Base-by-base conservation (phyloP, 2,797 vertebrate species). In the Coregonus sp. region DNA sequence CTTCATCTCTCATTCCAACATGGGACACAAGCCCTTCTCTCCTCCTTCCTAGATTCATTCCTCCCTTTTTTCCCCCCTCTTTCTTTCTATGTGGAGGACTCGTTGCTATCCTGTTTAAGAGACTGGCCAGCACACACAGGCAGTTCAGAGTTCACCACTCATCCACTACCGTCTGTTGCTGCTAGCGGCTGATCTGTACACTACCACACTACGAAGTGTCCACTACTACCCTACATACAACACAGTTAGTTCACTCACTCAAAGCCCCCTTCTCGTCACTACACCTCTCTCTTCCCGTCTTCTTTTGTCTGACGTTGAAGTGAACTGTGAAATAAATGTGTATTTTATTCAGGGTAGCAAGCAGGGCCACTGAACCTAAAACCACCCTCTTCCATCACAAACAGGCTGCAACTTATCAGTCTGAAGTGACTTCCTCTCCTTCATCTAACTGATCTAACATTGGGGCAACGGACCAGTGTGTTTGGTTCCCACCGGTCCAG, bases 261-360 rank as follows among this genome's bases (percentile, higher is more conserved):
- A 16, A 66, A 66, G 12, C 5, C 72, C 66, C 37, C 70, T 77
- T 84, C 72, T 70, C 56, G 5, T 69, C 67, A 69, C 50, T 12
- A 29, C 73, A 72, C 78, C 51, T 66, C 20, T 59, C 7, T 75
- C 74, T 68, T n/a, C 20, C 5, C 25, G 25, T 25, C 56, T 35
- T 75, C 75, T 78, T 56, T 78, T 18, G 2, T 72, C 72, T 37
- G 68, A 47, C 69, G 78, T 76, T 74, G 68, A 80, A 68, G 65
- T 74, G 12, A 84, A 82, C 81, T 79, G 79, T 84, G 81, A 86
- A 83, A 80, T 15, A 29, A 82, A 80, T 9, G n/a, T 47, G 73
- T 85, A 50, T 78, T 18, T 81, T 73, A 72, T 84, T 89, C 72
- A 79, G 80, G 81, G 78, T 78, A 83, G 76, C 81, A 81, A 84